Evolutionary conservation across 1,140 invertebrate species (phyloP), one percentile per base, ranked within the genome.

Genomic region (Sycophaga agraensis): DNA sequence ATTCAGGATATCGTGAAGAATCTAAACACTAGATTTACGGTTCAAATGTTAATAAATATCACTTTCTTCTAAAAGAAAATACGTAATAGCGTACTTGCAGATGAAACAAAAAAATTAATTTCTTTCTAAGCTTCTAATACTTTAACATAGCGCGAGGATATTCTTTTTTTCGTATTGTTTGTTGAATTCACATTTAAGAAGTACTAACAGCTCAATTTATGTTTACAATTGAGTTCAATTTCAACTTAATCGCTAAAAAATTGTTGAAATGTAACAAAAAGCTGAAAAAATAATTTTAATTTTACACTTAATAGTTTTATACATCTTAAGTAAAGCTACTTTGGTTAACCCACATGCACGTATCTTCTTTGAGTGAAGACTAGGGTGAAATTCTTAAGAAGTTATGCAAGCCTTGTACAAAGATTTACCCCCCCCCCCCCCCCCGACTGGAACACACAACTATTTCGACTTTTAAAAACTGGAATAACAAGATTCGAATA

Each of bases 241-340:
- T 17, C n/a, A 45, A 55, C 37, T 16, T 39, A 49, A 49, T 26
- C n/a, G 34, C 35, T 50, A 28, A 42, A 51, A n/a, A 17, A 43
- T 59, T 42, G 50, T 46, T 40, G 31, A 60, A 60, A 53, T 60
- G 40, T 40, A 35, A 53, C 53, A 35, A 53, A 50, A 59, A 51
- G 51, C 39, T 53, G 46, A 53, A 60, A 53, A 60, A 60, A 62
- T 62, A 55, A 62, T 62, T 62, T 62, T 28, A 16, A 40, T 46
- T 31, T 49, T 48, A 55, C 34, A 60, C 19, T 6, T 45, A 43
- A 53, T 53, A 31, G 45, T 54, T 43, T 46, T 37, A 26, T 37
- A 60, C 28, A 45, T 31, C 37, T 53, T 46, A 40, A 54, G 48
- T 61, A 61, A 43, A 61, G 50, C 34, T 61, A 55, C 59, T 54